A percentile compares a stretch with the other conserved stretches of the same genome.
phyloP scores from a whole-genome alignment of 2,888 invertebrate species.

The Cabera pusaria region DNA sequence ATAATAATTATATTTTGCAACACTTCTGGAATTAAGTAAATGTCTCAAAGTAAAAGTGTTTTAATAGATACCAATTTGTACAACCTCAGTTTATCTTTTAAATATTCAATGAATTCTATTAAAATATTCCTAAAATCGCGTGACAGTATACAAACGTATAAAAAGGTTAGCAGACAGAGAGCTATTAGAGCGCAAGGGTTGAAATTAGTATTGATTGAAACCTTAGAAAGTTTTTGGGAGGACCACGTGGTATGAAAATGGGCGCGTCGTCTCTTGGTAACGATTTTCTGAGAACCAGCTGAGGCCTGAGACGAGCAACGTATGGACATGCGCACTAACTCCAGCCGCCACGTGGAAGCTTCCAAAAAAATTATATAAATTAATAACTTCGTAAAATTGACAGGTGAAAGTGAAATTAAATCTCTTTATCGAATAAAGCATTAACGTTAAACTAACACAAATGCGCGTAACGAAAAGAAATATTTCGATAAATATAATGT shows the following conservation, averaged over 20 bases:
- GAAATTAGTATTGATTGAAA: slow-evolving; percentile 14
- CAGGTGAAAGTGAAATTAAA: slow-evolving; percentile 32
- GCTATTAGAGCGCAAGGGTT: too few species aligned
- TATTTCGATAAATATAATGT: too few species aligned
- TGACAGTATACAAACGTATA: too few species aligned
- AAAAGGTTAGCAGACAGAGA: too few species aligned
- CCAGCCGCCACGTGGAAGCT: slow-evolving; percentile 61
- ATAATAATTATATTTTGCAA: too few species aligned
- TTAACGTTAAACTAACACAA: not conserved
- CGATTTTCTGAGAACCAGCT: slow-evolving; percentile 79
- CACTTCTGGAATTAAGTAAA: slow-evolving; percentile 16
- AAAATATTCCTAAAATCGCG: too few species aligned
- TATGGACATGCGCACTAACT: slow-evolving; percentile 65
- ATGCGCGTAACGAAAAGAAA: not conserved
- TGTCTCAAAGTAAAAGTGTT: too few species aligned
- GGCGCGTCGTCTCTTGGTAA: slow-evolving; percentile 57
- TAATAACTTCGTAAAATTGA: slow-evolving; percentile 34
- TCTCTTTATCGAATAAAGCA: slow-evolving; percentile 4
- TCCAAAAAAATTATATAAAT: slow-evolving; percentile 43
- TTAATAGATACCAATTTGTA: too few species aligned
- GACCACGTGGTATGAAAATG: slow-evolving; percentile 54
- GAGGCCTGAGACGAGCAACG: slow-evolving; percentile 62
- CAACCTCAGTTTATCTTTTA: too few species aligned
- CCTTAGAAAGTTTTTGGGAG: slow-evolving; percentile 27
- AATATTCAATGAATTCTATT: too few species aligned